A percentile compares a stretch with the other conserved stretches of the same genome.
These are phyloP conservation scores for Spodoptera picta DNA, from an alignment of 2,888 invertebrate genomes.

Conservation along the genomic window DNA sequence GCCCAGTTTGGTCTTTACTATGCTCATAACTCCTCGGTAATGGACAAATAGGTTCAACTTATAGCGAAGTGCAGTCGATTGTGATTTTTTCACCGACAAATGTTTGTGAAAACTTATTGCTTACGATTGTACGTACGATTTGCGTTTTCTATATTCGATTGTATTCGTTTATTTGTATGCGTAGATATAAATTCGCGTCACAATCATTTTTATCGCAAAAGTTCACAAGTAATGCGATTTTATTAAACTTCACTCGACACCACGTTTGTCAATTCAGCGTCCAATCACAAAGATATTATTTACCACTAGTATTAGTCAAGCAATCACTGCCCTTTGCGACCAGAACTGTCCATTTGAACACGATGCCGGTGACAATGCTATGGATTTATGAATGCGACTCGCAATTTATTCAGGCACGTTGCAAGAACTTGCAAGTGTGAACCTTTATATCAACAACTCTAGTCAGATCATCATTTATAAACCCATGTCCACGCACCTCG, in stretches of 20 bases:
- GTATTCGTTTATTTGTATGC: neutral
- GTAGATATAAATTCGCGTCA: no score
- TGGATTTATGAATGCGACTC: conserved; percentile 63
- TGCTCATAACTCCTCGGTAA: conserved; percentile 63
- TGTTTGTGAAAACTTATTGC: conserved; percentile 10
- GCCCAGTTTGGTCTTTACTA: conserved; percentile 61
- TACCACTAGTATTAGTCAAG: conserved; percentile 53
- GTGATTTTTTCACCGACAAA: conserved; percentile 37
- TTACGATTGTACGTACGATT: neutral
- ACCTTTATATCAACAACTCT: conserved; percentile 76
- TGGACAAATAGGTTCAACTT: conserved; percentile 63
- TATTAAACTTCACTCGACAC: conserved; percentile 17
- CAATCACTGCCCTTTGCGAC: conserved; percentile 53
- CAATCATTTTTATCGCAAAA: neutral
- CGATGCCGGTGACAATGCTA: conserved; percentile 62
- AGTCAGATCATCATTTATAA: conserved; percentile 75
- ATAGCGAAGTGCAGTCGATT: conserved; percentile 47
- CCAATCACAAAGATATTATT: conserved; percentile 52
- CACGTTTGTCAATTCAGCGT: conserved; percentile 38
- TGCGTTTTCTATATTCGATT: conserved; percentile 1
- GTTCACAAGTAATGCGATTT: conserved; percentile 2
- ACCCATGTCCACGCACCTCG: conserved; percentile 59
- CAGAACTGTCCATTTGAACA: conserved; percentile 54
- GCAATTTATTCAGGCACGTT: conserved; percentile 59
- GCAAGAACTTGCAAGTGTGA: conserved; percentile 75